A percentile compares a stretch with the other conserved stretches of the same genome.
Evolutionary conservation across 1,140 invertebrate species (phyloP).

Genomic region (Arion vulgaris): DNA sequence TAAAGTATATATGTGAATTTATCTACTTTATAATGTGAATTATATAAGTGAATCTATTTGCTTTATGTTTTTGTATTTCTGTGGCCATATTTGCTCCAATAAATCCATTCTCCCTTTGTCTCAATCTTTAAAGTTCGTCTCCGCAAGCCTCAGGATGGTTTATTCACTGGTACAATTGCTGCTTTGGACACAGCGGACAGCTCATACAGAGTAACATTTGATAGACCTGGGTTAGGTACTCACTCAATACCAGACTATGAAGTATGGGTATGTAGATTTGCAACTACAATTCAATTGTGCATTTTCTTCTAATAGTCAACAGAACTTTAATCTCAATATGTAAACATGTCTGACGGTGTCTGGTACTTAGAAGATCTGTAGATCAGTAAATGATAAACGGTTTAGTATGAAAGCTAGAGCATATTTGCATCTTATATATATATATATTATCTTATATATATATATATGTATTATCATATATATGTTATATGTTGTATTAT

Average conservation of each 20-base stretch:
- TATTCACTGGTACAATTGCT: conserved; percentile 96
- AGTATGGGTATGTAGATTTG: conserved; percentile 79
- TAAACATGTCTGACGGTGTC: no score
- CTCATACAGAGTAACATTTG: conserved; percentile 98
- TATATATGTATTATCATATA: no score
- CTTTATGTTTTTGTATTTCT: background rate
- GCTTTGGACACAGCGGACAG: conserved; percentile 97
- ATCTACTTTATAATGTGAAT: no score
- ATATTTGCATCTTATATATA: no score
- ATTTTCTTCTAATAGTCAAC: no score
- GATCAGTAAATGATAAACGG: no score
- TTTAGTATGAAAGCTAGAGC: no score
- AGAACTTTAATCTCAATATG: no score
- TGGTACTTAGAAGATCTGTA: no score
- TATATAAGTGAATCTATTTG: background rate
- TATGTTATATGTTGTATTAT: no score
- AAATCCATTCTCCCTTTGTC: background rate
- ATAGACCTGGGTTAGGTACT: conserved; percentile 91
- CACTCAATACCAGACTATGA: conserved; percentile 97
- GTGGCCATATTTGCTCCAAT: background rate
- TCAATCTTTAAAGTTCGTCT: conserved; percentile 76
- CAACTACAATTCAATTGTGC: background rate
- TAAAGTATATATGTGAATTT: no score
- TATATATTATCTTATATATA: no score
- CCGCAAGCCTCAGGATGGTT: conserved; percentile 93